Conservation (phyloP, 2,797 vertebrate genomes). For the Orestias chungarensis region DNA sequence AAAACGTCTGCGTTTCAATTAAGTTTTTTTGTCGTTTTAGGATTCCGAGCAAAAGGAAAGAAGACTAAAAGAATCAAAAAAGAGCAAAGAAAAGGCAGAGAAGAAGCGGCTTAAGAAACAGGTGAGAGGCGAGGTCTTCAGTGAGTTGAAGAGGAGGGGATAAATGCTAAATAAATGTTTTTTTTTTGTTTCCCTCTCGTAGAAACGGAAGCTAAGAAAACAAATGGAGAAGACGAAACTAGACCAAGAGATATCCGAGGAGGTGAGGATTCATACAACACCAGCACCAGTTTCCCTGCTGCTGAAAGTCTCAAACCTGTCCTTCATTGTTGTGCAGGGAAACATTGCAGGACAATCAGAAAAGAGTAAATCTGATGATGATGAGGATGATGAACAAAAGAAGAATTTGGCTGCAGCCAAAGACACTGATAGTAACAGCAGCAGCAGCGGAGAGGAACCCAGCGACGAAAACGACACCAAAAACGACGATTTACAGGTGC, state of each 20-base stretch:
- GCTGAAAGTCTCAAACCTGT: background rate
- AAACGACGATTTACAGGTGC: conserved; percentile 66
- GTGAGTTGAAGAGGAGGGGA: background rate
- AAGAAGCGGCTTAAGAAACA: conserved; percentile 71
- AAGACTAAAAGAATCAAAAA: conserved; percentile 52
- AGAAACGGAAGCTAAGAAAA: conserved; percentile 67
- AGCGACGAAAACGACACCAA: conserved; percentile 57
- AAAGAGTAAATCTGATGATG: conserved; percentile 10
- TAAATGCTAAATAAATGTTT: too few relatives aligned
- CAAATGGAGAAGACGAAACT: conserved; percentile 54
- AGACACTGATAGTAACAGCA: conserved; percentile 33
- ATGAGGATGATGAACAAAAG: conserved; percentile 29
- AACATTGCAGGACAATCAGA: conserved; percentile 14
- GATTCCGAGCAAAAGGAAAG: conserved; percentile 40
- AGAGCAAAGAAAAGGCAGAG: conserved; percentile 56
- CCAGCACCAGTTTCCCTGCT: background rate
- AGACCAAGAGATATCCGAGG: conserved; percentile 22
- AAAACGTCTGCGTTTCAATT: background rate
- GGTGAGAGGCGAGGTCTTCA: conserved; percentile 5
- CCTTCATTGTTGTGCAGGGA: conserved; percentile 29
- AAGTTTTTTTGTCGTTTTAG: conserved; percentile 30
- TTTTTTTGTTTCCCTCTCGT: conserved; percentile 2
- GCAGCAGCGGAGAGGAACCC: conserved; percentile 42
- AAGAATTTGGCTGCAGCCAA: conserved; percentile 21
- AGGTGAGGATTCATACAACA: conserved; percentile 24